Base-by-base conservation (phyloP, 2,113 vertebrate species). In the Emydocephalus ijimae region DNA sequence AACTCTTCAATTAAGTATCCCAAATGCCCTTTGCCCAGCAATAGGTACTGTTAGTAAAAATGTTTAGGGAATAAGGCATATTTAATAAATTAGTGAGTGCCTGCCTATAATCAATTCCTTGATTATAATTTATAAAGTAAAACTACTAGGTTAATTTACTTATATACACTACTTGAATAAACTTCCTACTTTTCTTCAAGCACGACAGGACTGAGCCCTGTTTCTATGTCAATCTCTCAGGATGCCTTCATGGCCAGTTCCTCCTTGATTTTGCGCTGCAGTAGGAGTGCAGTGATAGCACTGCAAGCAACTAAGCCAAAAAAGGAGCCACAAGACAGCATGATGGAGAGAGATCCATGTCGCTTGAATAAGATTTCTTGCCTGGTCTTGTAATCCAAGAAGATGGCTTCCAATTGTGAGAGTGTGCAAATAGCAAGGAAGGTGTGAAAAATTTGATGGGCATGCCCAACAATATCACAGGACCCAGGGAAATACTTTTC, bases 371-470 rank as follows among this genome's bases (percentile, higher is more conserved):
- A 96, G 14, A 97, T 96, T 18, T 98, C 97, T 90, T 96, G 97
- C 11, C 97, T 97, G 88, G 95, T 96, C 95, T 98, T 96, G 54
- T 98, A 99, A 97, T 99, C 99, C 96, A 97, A 94, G 86, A 98
- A 98, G 91, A 99, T 97, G 86, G 98, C 99, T 95, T 99, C 98
- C 96, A 99, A 96, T 97, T 99, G 99, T 48, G 98, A 98, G 0
- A 99, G 91, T 0, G 98, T 99, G 96, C 98, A 99, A 94, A 99
- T 88, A 5, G 98, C 98, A 95, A 99, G 95, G 89, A 99, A 98
- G 12, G 98, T 56, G 14, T 99, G 99, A 97, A 99, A 99, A 95
- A 99, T 98, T 95, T 99, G 99, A 93, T 99, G 99, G 5, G 98
- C 98, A 0, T 99, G 99, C 64, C 99, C 99, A 50, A 99, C 89